These are phyloP conservation scores for Dendrophyllia cribrosa DNA, from an alignment of 64 coral and sea anemone species.

Conservation along the genomic window DNA sequence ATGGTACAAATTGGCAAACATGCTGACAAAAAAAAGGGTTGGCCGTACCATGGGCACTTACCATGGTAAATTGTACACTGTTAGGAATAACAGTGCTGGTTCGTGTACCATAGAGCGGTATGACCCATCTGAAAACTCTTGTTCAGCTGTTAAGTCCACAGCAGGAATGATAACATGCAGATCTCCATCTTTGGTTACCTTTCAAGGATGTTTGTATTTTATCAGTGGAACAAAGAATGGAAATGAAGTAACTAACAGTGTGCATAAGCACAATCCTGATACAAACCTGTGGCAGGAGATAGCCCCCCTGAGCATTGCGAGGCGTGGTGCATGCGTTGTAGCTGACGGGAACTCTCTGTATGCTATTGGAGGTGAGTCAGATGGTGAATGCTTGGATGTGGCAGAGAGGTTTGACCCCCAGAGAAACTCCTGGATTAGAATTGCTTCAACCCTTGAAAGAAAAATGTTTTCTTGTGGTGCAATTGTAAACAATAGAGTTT, in stretches of 20 bases:
- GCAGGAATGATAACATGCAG: neutral
- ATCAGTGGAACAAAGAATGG: constrained; percentile 36
- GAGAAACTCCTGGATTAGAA: constrained; percentile 17
- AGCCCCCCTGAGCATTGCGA: constrained; percentile 38
- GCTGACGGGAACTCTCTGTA: constrained; percentile 54
- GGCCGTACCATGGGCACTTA: neutral
- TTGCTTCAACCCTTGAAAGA: neutral
- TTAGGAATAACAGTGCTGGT: neutral
- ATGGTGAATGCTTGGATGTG: constrained; percentile 25
- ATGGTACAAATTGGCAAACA: neutral
- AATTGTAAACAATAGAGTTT: neutral
- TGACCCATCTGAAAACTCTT: constrained; percentile 54
- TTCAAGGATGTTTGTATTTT: constrained; percentile 59
- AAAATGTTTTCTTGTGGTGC: neutral
- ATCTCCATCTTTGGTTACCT: constrained; percentile 25
- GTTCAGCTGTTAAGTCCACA: constrained; percentile 38
- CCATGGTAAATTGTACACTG: constrained; percentile 55
- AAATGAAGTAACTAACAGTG: constrained; percentile 20
- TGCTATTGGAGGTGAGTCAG: constrained; percentile 45
- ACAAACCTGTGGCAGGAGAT: constrained; percentile 57
- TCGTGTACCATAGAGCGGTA: constrained; percentile 47
- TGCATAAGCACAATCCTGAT: constrained; percentile 63
- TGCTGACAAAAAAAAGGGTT: neutral
- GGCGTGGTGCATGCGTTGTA: constrained; percentile 54
- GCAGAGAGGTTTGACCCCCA: constrained; percentile 51